Conservation (phyloP, 2,797 vertebrate species). For the Apogon talboti region DNA sequence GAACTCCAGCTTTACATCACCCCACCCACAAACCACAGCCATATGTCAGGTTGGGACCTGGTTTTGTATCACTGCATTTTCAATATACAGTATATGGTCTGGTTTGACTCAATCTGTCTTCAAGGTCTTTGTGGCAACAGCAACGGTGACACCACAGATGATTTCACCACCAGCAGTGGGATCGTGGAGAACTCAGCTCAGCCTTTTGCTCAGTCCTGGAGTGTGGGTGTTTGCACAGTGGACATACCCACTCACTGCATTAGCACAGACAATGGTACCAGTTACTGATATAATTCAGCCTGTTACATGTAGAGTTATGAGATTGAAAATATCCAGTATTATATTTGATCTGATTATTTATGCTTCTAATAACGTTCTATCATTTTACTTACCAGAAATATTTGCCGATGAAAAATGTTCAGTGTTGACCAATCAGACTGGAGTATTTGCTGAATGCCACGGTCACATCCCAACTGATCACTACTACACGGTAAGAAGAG, state of each 20-base stretch:
- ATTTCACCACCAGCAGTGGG: slow-evolving; percentile 84
- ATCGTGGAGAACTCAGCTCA: slow-evolving; percentile 83
- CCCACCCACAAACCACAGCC: slow-evolving; percentile 34
- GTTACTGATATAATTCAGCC: not conserved
- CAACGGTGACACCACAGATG: slow-evolving; percentile 84
- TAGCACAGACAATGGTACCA: slow-evolving; percentile 80
- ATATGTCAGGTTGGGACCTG: slow-evolving; percentile 66
- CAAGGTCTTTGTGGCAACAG: slow-evolving; percentile 88
- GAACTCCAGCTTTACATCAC: slow-evolving; percentile 79
- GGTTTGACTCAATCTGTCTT: not conserved
- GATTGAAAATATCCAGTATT: too few species aligned
- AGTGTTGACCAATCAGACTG: slow-evolving; percentile 65
- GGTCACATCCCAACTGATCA: slow-evolving; percentile 69
- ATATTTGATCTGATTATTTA: too few species aligned
- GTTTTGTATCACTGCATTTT: too few species aligned
- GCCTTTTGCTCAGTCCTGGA: slow-evolving; percentile 84
- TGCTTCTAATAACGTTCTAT: too few species aligned
- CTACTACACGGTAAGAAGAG: slow-evolving; percentile 58
- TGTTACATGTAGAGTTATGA: not conserved
- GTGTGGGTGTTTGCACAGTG: slow-evolving; percentile 41
- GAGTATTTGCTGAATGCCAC: slow-evolving; percentile 83
- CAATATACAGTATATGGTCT: not conserved
- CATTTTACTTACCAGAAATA: slow-evolving; percentile 68
- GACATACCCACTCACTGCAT: slow-evolving; percentile 63
- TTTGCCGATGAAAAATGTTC: slow-evolving; percentile 74